Evolutionary conservation across 2,797 vertebrate genomes (phyloP).

Genomic region (Pelodytes ibericus): DNA sequence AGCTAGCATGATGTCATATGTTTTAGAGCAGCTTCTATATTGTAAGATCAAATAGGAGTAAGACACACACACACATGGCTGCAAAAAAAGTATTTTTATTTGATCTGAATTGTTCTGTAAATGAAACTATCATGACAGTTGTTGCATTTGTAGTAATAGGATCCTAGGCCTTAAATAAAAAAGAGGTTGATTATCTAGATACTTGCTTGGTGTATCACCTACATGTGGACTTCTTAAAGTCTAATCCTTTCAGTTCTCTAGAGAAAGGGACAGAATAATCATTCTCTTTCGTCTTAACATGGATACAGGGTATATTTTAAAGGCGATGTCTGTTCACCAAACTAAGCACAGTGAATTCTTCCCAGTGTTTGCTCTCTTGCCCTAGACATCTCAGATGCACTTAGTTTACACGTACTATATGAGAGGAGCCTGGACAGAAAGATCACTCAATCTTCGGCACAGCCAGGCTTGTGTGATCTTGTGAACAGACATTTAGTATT

Average conservation of each 20-base stretch:
- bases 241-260: conserved; percentile 20
- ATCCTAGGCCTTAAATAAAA: conserved; percentile 60
- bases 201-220: conserved; percentile 54
- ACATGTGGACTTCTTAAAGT: conserved; percentile 14
- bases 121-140: conserved; percentile 22
- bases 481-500: conserved; percentile 99
- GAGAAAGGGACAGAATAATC: conserved; percentile 4
- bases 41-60: not conserved
- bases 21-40: not conserved
- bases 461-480: conserved; percentile 90
- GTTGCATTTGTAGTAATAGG: conserved; percentile 41
- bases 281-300: conserved; percentile 85
- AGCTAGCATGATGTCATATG: not conserved
- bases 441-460: conserved; percentile 74
- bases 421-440: conserved; percentile 78
- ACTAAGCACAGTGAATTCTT: conserved; percentile 74
- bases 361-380: conserved; percentile 74
- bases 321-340: conserved; percentile 90
- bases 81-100: conserved; percentile 26
- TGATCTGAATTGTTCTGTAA: conserved; percentile 22
- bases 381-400: conserved; percentile 95
- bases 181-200: conserved; percentile 61
- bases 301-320: conserved; percentile 99
- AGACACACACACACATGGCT: not conserved
- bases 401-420: conserved; percentile 99